These are phyloP conservation scores for Papilio polyxenes DNA, from an alignment of 1,140 invertebrate genomes.

Conservation along the genomic window DNA sequence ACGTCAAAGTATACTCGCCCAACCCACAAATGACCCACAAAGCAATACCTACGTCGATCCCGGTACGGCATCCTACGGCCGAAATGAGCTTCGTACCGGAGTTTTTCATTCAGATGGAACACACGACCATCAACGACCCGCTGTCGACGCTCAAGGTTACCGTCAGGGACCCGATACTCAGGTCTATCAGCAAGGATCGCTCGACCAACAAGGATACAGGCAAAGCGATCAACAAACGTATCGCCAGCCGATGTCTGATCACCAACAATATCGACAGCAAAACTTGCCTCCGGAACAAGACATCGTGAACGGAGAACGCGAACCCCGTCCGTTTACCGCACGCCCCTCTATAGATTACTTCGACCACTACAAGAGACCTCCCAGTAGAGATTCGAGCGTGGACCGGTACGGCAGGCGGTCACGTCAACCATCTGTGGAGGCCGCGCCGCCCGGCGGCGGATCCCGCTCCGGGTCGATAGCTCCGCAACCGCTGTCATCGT, in stretches of 20 bases:
- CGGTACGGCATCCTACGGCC: conserved; percentile 56
- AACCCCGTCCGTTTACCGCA: conserved; percentile 72
- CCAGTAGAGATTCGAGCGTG: conserved; percentile 92
- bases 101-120: conserved; percentile 66
- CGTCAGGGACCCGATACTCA: conserved; percentile 42
- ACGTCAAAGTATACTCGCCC: conserved; percentile 68
- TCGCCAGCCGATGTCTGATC: conserved; percentile 47
- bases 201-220: conserved; percentile 60
- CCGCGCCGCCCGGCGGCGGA: conserved; percentile 57
- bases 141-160: conserved; percentile 44
- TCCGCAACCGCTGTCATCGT: conserved; percentile 78
- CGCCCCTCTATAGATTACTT: conserved; percentile 87
- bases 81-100: conserved; percentile 65
- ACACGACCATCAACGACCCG: conserved; percentile 48
- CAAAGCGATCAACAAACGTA: conserved; percentile 62
- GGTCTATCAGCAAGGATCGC: conserved; percentile 53
- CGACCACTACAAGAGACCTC: conserved; percentile 96
- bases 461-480: conserved; percentile 69
- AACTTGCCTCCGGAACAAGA: conserved; percentile 55
- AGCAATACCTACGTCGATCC: conserved; percentile 58
- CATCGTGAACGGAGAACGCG: conserved; percentile 61
- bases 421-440: conserved; percentile 88
- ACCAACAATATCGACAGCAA: conserved; percentile 49
- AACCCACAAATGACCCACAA: conserved; percentile 63
- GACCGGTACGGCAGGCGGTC: conserved; percentile 89